Percentiles rank a stretch among this genome's conserved stretches.
These are phyloP conservation scores for Neodiprion fabricii DNA, from an alignment of 1,140 invertebrate species.

Conservation along the genomic window DNA sequence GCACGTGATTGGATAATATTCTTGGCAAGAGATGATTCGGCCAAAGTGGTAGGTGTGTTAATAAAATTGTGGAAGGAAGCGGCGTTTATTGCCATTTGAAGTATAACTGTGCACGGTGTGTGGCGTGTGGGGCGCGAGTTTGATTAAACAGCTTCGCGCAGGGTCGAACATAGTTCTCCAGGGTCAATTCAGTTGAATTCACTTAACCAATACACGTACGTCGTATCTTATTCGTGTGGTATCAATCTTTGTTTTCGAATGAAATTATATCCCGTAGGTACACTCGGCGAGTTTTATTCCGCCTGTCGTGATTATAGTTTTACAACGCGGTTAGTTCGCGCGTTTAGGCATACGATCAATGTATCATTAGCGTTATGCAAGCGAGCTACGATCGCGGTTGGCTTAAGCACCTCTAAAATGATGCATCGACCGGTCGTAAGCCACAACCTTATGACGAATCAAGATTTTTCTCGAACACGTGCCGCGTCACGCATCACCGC, in stretches of 20 bases:
- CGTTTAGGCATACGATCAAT: no score
- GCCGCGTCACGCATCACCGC: neutral
- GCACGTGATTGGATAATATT: neutral
- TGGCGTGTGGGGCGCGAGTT: neutral
- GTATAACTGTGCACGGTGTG: neutral
- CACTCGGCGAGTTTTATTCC: no score
- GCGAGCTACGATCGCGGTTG: no score
- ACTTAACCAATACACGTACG: conserved; percentile 28
- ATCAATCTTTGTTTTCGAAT: conserved; percentile 9
- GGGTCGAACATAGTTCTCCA: conserved; percentile 32
- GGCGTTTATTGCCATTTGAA: neutral
- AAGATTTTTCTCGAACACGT: neutral
- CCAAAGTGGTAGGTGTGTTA: neutral
- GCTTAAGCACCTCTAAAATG: no score
- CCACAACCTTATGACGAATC: no score
- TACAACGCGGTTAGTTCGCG: no score
- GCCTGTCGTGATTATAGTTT: no score
- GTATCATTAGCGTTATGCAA: no score
- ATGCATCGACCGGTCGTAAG: no score
- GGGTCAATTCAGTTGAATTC: conserved; percentile 43
- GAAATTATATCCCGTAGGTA: neutral
- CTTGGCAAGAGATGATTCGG: neutral
- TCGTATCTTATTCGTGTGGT: neutral
- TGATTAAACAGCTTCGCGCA: conserved; percentile 15
- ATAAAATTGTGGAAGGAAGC: conserved; percentile 4